phyloP scores from a whole-genome alignment of 2,113 vertebrate species.

The Fukomys damarensis region DNA sequence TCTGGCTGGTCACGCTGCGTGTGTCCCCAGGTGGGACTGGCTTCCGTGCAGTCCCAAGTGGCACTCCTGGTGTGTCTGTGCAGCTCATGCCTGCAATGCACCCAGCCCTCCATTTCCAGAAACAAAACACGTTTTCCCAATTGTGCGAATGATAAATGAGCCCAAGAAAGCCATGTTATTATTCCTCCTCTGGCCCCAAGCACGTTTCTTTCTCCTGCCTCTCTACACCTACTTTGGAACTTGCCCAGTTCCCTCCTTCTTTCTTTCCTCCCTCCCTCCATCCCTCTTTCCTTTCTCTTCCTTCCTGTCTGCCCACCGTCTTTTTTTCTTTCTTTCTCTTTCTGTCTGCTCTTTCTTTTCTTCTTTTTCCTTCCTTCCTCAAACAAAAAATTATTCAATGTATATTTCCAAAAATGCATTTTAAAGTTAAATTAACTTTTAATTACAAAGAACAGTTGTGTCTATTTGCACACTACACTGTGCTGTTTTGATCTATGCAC shows the following conservation, averaged over 20 bases:
- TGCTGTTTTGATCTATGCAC: neutral
- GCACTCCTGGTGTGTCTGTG: accelerated
- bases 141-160: neutral
- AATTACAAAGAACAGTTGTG: neutral
- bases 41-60: neutral
- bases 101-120: neutral
- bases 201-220: too few relatives aligned
- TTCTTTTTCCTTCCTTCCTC: neutral
- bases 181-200: neutral
- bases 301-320: too few relatives aligned
- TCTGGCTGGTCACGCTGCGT: neutral
- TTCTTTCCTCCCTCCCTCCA: accelerated
- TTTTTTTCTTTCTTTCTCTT: too few relatives aligned
- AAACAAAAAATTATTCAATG: neutral
- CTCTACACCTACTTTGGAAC: neutral
- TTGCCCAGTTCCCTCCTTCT: neutral
- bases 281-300: neutral
- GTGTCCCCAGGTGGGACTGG: neutral
- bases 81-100: accelerated
- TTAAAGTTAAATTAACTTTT: neutral
- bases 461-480: neutral
- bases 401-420: neutral
- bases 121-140: neutral
- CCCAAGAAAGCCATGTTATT: neutral
- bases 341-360: too few relatives aligned